Conservation (phyloP, 2,888 invertebrate genomes). For the Taenaris catops region DNA sequence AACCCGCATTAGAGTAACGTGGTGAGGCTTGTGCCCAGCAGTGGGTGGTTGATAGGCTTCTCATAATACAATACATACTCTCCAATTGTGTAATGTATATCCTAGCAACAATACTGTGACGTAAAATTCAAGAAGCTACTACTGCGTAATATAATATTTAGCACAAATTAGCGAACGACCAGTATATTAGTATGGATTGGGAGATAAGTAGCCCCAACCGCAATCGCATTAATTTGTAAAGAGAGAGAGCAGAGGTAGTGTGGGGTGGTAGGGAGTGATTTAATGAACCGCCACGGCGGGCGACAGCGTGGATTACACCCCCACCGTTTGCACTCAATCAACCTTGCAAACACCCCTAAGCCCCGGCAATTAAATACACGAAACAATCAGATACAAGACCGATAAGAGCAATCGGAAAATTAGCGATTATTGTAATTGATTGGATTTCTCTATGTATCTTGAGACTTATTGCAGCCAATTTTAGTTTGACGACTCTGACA, state of each 20-base stretch:
- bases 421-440: slow-evolving; percentile 35
- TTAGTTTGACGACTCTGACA: no score
- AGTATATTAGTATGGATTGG: slow-evolving; percentile 20
- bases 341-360: slow-evolving; percentile 74
- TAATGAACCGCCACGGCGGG: slow-evolving; percentile 74
- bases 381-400: slow-evolving; percentile 65
- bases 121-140: no score
- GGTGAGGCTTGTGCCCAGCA: no score
- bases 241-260: slow-evolving; percentile 60
- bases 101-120: no score
- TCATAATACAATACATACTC: no score
- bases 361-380: slow-evolving; percentile 73
- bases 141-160: no score
- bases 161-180: slow-evolving; percentile 9
- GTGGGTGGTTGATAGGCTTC: no score
- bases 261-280: slow-evolving; percentile 50
- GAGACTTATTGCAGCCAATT: no score
- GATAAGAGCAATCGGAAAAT: slow-evolving; percentile 63
- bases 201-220: slow-evolving; percentile 30
- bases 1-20: no score
- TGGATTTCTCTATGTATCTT: no score
- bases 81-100: no score
- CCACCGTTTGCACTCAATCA: slow-evolving; percentile 77
- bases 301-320: slow-evolving; percentile 74
- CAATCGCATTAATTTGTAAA: slow-evolving; percentile 74